Evolutionary conservation across 2,888 invertebrate species (phyloP).

Genomic region (Microctonus aethiopoides): DNA sequence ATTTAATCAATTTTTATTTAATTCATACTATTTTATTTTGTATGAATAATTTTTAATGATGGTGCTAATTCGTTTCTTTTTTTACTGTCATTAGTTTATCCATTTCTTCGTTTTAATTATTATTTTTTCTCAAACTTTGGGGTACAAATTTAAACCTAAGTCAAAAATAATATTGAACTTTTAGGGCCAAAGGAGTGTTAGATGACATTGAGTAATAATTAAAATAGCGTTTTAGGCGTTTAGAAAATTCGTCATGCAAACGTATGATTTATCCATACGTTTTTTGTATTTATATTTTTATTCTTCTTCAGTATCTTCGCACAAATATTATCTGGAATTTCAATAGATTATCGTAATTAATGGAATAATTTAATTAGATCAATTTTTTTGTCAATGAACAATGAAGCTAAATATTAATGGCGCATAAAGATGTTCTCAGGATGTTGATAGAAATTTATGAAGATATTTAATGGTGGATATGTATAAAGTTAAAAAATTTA

Average conservation of each 20-base stretch:
- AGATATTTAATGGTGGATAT: neutral
- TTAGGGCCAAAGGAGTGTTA: neutral
- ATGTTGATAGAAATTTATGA: neutral
- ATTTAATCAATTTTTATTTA: neutral
- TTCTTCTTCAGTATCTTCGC: neutral
- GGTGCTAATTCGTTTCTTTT: neutral
- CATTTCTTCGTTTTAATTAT: neutral
- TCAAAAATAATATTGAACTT: neutral
- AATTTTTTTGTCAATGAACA: neutral
- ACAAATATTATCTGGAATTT: neutral
- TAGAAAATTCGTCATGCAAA: neutral
- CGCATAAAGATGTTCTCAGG: neutral
- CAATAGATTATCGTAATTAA: neutral
- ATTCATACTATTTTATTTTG: neutral
- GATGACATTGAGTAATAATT: neutral
- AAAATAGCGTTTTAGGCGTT: neutral
- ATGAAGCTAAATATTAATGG: neutral
- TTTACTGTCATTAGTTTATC: neutral
- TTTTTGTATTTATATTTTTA: neutral
- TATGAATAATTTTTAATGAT: neutral
- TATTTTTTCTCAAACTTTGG: neutral
- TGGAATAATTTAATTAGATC: neutral
- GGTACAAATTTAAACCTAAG: constrained; percentile 3
- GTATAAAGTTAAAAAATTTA: neutral
- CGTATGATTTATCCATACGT: neutral